phyloP scores from a whole-genome alignment of 2,113 vertebrate genomes.

The Pongo abelii region DNA sequence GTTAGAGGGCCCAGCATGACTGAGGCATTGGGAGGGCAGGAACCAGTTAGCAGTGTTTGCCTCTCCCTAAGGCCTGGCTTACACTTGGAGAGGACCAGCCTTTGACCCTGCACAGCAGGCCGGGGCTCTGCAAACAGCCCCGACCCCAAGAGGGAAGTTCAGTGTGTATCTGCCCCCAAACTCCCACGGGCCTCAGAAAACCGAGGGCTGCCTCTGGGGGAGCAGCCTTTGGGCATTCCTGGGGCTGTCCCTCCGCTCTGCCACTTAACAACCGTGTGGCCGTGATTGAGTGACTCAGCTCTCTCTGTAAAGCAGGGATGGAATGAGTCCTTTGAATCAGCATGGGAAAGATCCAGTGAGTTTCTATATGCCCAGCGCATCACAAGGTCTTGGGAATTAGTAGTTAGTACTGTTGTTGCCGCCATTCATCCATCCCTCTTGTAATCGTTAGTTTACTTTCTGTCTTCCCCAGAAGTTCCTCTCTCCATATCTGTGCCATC shows the following conservation, averaged over 20 bases:
- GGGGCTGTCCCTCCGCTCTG: not conserved
- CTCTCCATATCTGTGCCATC: fast-evolving
- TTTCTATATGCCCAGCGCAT: not conserved
- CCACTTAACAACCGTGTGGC: not conserved
- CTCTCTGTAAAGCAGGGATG: not conserved
- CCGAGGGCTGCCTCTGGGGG: not conserved
- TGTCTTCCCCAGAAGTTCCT: not conserved
- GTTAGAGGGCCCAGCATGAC: not conserved
- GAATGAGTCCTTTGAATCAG: not conserved
- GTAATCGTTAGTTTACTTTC: not conserved
- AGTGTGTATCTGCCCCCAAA: not conserved
- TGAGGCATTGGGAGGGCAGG: not conserved
- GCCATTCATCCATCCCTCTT: not conserved
- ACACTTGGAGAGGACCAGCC: not conserved
- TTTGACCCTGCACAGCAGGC: not conserved
- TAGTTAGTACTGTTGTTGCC: not conserved
- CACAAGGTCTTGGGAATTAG: not conserved
- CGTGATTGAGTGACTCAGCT: not conserved
- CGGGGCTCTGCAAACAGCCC: not conserved
- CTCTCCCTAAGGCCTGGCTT: not conserved
- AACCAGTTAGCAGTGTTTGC: not conserved
- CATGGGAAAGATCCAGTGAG: not conserved
- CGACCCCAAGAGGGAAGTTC: too few relatives aligned
- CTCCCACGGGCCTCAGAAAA: not conserved
- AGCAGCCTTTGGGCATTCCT: not conserved